phyloP scores from a whole-genome alignment of 2,797 vertebrate species.

The Xenops minutus region DNA sequence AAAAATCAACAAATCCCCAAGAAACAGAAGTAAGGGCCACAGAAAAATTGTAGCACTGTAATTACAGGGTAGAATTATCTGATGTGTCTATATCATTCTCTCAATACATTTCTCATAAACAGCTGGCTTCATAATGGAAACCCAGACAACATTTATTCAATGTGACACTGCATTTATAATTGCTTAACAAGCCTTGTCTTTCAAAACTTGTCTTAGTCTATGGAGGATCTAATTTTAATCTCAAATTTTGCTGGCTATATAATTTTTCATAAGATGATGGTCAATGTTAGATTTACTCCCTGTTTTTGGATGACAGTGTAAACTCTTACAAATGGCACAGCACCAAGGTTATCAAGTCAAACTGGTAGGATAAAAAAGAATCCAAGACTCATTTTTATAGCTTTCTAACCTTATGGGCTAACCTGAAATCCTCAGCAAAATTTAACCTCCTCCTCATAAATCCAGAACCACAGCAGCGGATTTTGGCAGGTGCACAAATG shows the following conservation, averaged over 20 bases:
- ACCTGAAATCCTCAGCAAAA: background rate
- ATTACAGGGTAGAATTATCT: background rate
- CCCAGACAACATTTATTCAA: background rate
- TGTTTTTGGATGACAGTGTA: background rate
- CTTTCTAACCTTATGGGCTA: background rate
- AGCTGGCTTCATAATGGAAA: background rate
- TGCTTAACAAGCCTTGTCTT: background rate
- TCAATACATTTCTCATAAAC: background rate
- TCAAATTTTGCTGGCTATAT: background rate
- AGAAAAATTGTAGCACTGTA: background rate
- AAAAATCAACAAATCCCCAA: background rate
- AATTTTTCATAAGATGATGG: background rate
- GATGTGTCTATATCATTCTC: background rate
- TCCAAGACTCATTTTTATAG: background rate
- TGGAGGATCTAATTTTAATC: background rate
- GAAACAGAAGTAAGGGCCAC: background rate
- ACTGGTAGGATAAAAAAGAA: background rate
- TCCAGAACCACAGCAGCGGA: background rate
- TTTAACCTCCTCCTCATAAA: background rate
- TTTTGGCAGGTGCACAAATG: conserved; percentile 38
- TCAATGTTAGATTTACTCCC: background rate
- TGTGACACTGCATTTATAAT: background rate
- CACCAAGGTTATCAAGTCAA: background rate
- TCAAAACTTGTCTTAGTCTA: background rate
- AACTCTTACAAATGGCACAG: background rate